phyloP scores from a whole-genome alignment of 2,888 invertebrate genomes.

The Napeogenes inachia region DNA sequence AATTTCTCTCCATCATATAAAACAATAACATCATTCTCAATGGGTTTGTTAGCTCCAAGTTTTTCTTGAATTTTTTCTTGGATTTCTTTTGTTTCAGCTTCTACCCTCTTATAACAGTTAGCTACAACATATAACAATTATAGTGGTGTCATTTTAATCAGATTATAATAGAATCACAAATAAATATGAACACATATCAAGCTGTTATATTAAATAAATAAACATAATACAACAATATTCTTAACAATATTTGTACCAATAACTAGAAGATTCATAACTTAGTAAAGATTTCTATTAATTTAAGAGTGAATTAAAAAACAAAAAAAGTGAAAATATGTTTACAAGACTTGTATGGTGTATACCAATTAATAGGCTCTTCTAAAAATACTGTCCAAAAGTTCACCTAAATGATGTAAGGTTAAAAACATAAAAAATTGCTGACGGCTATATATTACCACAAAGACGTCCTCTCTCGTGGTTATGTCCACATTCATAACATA shows the following conservation, averaged over 20 bases:
- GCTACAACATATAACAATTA: conserved; percentile 72
- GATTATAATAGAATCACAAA: neutral
- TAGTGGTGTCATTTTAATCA: neutral
- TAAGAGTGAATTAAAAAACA: no score
- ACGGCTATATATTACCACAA: conserved; percentile 82
- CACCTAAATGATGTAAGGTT: no score
- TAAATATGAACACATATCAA: neutral
- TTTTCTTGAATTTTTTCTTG: conserved; percentile 84
- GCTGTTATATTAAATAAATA: no score
- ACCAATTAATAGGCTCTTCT: no score
- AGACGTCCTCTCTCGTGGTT: conserved; percentile 86
- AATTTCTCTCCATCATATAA: conserved; percentile 89
- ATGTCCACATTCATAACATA: conserved; percentile 90
- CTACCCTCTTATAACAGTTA: conserved; percentile 89
- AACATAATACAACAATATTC: no score
- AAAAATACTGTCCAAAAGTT: no score
- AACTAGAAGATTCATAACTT: no score
- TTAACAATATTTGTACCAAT: no score
- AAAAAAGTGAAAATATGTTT: no score
- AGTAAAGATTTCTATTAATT: no score
- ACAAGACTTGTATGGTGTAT: no score
- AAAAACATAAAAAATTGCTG: no score
- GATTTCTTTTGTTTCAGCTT: conserved; percentile 88
- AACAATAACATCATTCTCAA: conserved; percentile 91
- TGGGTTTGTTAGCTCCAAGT: conserved; percentile 80